phyloP scores from a whole-genome alignment of 1,140 invertebrate species.

The Drosophila rufa region DNA sequence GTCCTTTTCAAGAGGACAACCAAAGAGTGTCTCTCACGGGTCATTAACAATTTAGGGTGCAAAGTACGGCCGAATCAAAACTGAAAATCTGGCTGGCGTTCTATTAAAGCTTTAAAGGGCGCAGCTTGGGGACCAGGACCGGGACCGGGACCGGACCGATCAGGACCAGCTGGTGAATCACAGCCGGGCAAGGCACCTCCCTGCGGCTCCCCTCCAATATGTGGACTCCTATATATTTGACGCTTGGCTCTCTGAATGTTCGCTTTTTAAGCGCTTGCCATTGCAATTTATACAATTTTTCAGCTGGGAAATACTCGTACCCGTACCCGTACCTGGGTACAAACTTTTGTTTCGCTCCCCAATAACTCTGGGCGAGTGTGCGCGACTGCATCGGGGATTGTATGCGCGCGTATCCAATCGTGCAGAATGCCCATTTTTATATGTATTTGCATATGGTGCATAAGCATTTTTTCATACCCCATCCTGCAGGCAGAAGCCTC shows the following conservation, averaged over 20 bases:
- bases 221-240: slow-evolving; percentile 56
- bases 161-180: slow-evolving; percentile 48
- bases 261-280: slow-evolving; percentile 30
- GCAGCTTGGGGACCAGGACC: slow-evolving; percentile 1
- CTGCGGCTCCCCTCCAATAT: slow-evolving; percentile 46
- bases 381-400: slow-evolving; percentile 28
- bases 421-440: slow-evolving; percentile 78
- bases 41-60: slow-evolving; percentile 50
- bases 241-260: slow-evolving; percentile 1
- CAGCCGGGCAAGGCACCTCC: slow-evolving; percentile 15
- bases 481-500: slow-evolving; percentile 10
- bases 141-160: not conserved
- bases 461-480: slow-evolving; percentile 76
- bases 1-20: slow-evolving; percentile 55
- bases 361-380: slow-evolving; percentile 41
- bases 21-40: slow-evolving; percentile 6
- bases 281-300: slow-evolving; percentile 68
- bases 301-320: slow-evolving; percentile 32
- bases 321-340: slow-evolving; percentile 16
- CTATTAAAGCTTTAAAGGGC: slow-evolving; percentile 53
- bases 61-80: slow-evolving; percentile 21
- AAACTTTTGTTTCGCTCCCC: slow-evolving; percentile 70
- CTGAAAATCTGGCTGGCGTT: not conserved
- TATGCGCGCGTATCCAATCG: slow-evolving; percentile 64
- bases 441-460: slow-evolving; percentile 74